Percentiles rank a stretch among this genome's conserved stretches.
phyloP scores from a whole-genome alignment of 2,113 vertebrate species.

The Oenanthe oenanthe region DNA sequence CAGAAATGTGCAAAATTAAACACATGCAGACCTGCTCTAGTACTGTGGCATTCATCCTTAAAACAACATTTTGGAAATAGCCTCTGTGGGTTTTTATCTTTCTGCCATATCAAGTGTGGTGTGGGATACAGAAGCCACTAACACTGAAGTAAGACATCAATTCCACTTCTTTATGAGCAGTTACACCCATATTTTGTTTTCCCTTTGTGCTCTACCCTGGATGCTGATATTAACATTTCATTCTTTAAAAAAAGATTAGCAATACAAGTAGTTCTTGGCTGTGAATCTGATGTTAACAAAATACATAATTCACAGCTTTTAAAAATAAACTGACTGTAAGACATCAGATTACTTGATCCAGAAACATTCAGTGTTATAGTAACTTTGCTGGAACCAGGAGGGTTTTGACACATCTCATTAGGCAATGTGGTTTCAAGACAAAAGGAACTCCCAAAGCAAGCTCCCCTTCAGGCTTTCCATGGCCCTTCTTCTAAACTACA shows the following conservation, averaged over 20 bases:
- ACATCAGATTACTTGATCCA: neutral
- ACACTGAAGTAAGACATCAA: neutral
- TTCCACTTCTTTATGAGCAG: neutral
- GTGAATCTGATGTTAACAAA: neutral
- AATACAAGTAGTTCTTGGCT: neutral
- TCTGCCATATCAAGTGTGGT: neutral
- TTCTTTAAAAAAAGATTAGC: neutral
- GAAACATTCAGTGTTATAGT: neutral
- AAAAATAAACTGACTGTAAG: conserved; percentile 16
- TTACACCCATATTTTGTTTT: neutral
- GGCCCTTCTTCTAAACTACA: neutral
- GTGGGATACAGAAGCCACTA: neutral
- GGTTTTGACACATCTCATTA: neutral
- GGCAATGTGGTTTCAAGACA: neutral
- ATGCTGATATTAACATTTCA: neutral
- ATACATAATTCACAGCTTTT: neutral
- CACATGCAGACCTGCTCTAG: neutral
- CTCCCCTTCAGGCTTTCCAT: neutral
- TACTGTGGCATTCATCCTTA: neutral
- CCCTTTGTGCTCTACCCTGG: neutral
- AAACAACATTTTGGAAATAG: neutral
- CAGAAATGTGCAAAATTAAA: neutral
- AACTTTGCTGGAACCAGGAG: neutral
- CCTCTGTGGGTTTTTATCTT: neutral
- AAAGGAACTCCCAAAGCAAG: neutral